Evolutionary conservation across 2,113 vertebrate species (phyloP).

Genomic region (Scophthalmus maximus): DNA sequence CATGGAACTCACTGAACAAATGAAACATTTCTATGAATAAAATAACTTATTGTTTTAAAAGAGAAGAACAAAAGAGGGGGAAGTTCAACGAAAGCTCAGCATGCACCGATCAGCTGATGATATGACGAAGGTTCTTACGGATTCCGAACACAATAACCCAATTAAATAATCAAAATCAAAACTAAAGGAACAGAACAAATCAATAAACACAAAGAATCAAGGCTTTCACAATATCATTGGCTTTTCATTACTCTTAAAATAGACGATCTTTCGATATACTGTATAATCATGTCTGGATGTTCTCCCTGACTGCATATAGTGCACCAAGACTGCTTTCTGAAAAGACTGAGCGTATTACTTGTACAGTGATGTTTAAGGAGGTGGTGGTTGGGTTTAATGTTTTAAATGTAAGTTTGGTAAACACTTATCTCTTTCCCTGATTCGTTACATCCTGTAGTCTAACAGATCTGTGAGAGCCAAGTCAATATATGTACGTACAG

Average conservation of each 20-base stretch:
- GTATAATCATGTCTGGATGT: slow-evolving; percentile 68
- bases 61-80: slow-evolving; percentile 39
- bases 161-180: slow-evolving; percentile 53
- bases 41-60: slow-evolving; percentile 72
- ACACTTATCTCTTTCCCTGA: slow-evolving; percentile 78
- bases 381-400: slow-evolving; percentile 53
- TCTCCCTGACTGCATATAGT: slow-evolving; percentile 73
- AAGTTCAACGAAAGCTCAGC: slow-evolving; percentile 60
- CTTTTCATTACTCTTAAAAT: slow-evolving; percentile 82
- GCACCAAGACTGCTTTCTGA: slow-evolving; percentile 69
- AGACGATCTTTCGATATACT: slow-evolving; percentile 78
- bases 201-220: slow-evolving; percentile 66
- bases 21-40: slow-evolving; percentile 57
- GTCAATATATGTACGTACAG: slow-evolving; percentile 35
- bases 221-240: slow-evolving; percentile 65
- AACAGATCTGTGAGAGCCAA: slow-evolving; percentile 40
- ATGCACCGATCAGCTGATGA: slow-evolving; percentile 67
- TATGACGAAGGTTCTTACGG: slow-evolving; percentile 27
- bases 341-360: slow-evolving; percentile 59
- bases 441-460: slow-evolving; percentile 55
- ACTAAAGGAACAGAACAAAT: slow-evolving; percentile 64
- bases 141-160: slow-evolving; percentile 42
- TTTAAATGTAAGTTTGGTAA: slow-evolving; percentile 71
- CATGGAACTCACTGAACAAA: slow-evolving; percentile 73
- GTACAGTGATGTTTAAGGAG: slow-evolving; percentile 53